phyloP scores from a whole-genome alignment of 2,888 invertebrate genomes.

The Lepidochrysops patricia region DNA sequence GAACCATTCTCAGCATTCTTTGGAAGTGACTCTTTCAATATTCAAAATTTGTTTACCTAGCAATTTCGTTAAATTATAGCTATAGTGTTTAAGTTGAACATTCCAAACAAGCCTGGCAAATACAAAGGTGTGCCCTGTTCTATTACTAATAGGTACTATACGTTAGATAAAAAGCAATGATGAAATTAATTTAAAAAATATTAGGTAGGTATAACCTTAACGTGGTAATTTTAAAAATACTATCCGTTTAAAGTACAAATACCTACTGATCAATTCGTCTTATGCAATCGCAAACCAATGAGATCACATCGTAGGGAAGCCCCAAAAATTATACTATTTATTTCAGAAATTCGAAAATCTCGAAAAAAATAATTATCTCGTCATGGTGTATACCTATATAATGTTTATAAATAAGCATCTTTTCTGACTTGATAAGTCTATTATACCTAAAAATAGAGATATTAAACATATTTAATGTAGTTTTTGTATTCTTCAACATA shows the following conservation, averaged over 20 bases:
- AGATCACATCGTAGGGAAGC: not conserved
- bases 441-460: slow-evolving; percentile 16
- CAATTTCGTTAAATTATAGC: too few species aligned
- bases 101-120: slow-evolving; percentile 16
- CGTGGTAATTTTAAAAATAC: too few species aligned
- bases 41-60: too few species aligned
- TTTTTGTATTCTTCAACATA: not conserved
- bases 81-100: slow-evolving; percentile 15
- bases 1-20: not conserved
- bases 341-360: slow-evolving; percentile 17
- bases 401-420: slow-evolving; percentile 23
- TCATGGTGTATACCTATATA: slow-evolving; percentile 20
- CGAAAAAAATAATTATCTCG: slow-evolving; percentile 11
- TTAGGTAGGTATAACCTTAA: too few species aligned
- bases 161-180: not conserved
- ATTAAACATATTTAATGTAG: slow-evolving; percentile 12
- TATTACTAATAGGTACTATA: slow-evolving; percentile 15
- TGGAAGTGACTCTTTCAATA: too few species aligned
- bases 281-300: not conserved
- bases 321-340: slow-evolving; percentile 12
- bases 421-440: slow-evolving; percentile 18
- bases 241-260: not conserved
- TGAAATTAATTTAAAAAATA: too few species aligned
- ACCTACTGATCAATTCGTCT: not conserved
- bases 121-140: slow-evolving; percentile 19